Percentiles rank a stretch among this genome's conserved stretches.
phyloP scores from a whole-genome alignment of 1,140 invertebrate genomes.

The Copidosoma floridanum region DNA sequence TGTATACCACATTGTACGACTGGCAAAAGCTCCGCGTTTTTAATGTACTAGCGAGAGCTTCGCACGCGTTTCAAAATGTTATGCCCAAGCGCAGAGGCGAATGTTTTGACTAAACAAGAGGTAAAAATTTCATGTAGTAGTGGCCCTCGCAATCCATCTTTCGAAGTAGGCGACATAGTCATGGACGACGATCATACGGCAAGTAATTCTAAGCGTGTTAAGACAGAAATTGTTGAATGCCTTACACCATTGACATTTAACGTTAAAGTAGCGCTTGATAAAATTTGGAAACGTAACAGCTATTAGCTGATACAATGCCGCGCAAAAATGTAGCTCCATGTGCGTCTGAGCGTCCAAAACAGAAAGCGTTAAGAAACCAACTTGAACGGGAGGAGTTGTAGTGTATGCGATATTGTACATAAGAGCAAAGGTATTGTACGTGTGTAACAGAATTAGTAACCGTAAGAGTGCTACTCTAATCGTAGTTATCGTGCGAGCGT shows the following conservation, averaged over 20 bases:
- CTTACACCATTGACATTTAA: neutral
- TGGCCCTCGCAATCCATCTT: neutral
- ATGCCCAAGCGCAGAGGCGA: neutral
- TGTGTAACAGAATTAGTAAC: too few species aligned
- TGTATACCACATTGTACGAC: neutral
- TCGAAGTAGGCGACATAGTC: neutral
- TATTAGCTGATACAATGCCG: too few species aligned
- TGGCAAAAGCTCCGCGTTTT: neutral
- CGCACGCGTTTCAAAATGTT: neutral
- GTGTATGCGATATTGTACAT: too few species aligned
- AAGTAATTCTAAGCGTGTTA: neutral
- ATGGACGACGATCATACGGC: neutral
- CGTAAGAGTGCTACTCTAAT: too few species aligned
- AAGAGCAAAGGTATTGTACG: too few species aligned
- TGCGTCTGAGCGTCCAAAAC: too few species aligned
- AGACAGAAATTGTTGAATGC: neutral
- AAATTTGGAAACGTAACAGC: too few species aligned
- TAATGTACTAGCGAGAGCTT: neutral
- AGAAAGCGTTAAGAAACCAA: too few species aligned
- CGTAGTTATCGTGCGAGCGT: too few species aligned
- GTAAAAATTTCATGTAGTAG: neutral
- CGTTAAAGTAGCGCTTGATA: neutral
- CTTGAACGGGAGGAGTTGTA: too few species aligned
- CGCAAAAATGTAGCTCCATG: too few species aligned
- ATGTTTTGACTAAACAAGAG: neutral